Conservation (phyloP, 2,113 vertebrate species). For the Hydrochoerus hydrochaeris region DNA sequence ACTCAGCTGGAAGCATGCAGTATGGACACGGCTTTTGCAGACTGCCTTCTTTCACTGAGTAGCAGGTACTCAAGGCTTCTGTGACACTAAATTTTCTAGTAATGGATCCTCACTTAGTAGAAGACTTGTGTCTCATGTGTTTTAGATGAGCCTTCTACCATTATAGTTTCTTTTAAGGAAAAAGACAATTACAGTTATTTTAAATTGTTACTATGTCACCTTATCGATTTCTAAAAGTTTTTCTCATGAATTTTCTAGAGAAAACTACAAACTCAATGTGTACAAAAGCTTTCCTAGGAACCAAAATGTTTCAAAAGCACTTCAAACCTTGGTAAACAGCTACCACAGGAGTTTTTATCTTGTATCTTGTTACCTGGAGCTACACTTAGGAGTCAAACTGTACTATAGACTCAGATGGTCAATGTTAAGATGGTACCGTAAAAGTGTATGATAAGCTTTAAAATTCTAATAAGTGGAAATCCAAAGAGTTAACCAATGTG, state of each 20-base stretch:
- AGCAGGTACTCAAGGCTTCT: not conserved
- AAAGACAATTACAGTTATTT: slow-evolving; percentile 6
- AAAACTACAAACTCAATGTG: not conserved
- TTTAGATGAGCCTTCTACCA: not conserved
- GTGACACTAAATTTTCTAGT: slow-evolving; percentile 34
- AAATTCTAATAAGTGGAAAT: not conserved
- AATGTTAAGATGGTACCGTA: not conserved
- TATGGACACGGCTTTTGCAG: not conserved
- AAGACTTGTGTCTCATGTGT: not conserved
- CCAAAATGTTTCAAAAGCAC: slow-evolving; percentile 22
- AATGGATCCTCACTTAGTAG: not conserved
- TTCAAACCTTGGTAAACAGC: not conserved
- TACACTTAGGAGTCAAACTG: not conserved
- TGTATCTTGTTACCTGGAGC: slow-evolving; percentile 17
- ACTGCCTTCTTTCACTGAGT: not conserved
- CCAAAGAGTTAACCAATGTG: not conserved
- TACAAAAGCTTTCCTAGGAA: not conserved
- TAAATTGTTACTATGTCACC: slow-evolving; percentile 5
- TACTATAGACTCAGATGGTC: not conserved
- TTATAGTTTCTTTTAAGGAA: not conserved
- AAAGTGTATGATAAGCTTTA: not conserved
- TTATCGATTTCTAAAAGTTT: not conserved
- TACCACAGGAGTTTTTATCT: not conserved
- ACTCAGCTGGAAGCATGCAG: not conserved
- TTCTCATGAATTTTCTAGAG: slow-evolving; percentile 22